Base-by-base conservation (phyloP, 1,140 invertebrate genomes). In the Zaprionus ghesquierei region DNA sequence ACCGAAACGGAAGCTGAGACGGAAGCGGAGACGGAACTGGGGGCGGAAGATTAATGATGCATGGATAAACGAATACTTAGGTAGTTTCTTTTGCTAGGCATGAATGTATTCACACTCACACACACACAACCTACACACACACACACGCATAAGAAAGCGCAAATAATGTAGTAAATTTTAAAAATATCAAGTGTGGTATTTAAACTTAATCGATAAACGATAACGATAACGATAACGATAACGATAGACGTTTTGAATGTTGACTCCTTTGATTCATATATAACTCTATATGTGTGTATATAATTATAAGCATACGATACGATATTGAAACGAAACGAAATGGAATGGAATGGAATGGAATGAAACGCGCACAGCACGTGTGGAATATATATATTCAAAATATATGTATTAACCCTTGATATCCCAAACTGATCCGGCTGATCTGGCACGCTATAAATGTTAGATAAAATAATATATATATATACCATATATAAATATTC, bases 301-400 rank as follows among this genome's bases (percentile, higher is more conserved):
- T 38, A 38, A n/a, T n/a, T n/a, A n/a, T n/a, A n/a, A n/a, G 15
- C 25, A 62, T 49, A 50, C 33, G 27, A 15, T 18, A 53, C 18
- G n/a, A 41, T 1, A 71, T 5, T 3, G n/a, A 50, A 41, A 53
- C 18, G 41, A 49, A n/a, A 35, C 10, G 50, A 51, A 23, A 25
- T n/a, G 23, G 23, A 10, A 20, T 15, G 13, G 15, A 46, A 71
- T 38, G 31, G 27, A 44, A 41, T 35, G 38, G 3, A 44, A 44
- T 27, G 5, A n/a, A 55, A 56, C 53, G 41, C 29, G 73, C 77
- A 85, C 81, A 75, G 62, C 77, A 66, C 68, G 64, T 66, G 69
- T 68, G 79, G 31, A 69, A 77, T 87, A 87, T 87, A 79, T 86
- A 86, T 86, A 87, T 86, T 87, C 59, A 77, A 86, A 86, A 86